phyloP scores from a whole-genome alignment of 2,888 invertebrate genomes.

The Noctua fimbriata region DNA sequence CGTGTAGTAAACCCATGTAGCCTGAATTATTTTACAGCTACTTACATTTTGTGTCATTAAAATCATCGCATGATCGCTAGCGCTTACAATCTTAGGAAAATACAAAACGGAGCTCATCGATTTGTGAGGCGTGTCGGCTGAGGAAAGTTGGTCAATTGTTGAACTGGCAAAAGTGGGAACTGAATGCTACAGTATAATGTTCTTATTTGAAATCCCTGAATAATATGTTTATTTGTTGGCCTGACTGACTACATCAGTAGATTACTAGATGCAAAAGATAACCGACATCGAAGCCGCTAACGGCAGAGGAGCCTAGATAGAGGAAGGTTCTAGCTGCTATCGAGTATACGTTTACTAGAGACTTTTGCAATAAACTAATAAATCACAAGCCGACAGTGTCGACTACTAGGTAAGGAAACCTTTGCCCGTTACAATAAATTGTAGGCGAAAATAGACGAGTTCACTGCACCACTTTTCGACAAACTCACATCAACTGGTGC shows the following conservation, averaged over 20 bases:
- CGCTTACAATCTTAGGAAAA: not conserved
- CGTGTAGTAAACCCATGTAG: not conserved
- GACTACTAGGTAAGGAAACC: not conserved
- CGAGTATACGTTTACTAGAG: not conserved
- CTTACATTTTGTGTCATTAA: not conserved
- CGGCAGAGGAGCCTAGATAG: not conserved
- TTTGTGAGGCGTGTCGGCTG: not conserved
- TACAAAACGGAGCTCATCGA: not conserved
- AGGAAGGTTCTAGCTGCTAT: not conserved
- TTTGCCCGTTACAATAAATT: not conserved
- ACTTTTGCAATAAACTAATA: not conserved
- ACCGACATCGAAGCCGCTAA: not conserved
- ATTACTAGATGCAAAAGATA: not conserved
- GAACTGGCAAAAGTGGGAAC: not conserved
- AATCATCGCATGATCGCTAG: not conserved
- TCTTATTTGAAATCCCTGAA: not conserved
- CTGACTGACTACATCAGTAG: not conserved
- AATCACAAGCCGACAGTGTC: not conserved
- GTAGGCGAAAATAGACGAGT: not conserved
- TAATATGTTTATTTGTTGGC: not conserved
- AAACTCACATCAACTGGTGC: not conserved
- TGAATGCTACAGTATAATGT: not conserved
- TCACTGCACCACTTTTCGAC: not conserved
- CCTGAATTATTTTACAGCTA: not conserved
- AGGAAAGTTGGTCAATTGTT: slow-evolving; percentile 5